These are phyloP conservation scores for Drosophila gunungcola DNA, from an alignment of 1,140 invertebrate species.

Conservation along the genomic window DNA sequence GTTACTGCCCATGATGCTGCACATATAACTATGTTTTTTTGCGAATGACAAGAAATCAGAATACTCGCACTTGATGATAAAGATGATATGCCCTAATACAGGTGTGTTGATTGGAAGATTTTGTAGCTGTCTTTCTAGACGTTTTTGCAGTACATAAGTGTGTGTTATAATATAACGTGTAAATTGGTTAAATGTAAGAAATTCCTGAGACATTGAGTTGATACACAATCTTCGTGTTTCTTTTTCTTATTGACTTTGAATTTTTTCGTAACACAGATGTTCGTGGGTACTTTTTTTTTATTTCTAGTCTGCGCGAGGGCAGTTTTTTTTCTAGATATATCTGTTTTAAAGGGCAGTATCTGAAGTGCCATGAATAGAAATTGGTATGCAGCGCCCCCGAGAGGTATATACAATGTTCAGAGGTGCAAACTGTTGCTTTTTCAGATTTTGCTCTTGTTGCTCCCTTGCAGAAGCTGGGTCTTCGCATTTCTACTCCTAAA, in stretches of 20 bases:
- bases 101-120: constrained; percentile 18
- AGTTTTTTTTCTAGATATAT: constrained; percentile 17
- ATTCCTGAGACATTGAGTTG: constrained; percentile 82
- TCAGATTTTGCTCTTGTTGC: constrained; percentile 27
- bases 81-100: constrained; percentile 32
- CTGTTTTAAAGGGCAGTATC: background rate
- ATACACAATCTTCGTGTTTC: constrained; percentile 48
- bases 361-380: background rate
- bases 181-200: constrained; percentile 59
- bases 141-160: constrained; percentile 13
- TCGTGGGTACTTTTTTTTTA: background rate
- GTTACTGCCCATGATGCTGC: background rate
- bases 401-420: constrained; percentile 8
- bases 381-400: background rate
- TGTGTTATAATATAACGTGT: constrained; percentile 25
- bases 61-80: constrained; percentile 31
- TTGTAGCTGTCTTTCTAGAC: background rate
- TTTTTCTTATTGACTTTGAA: constrained; percentile 7
- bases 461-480: background rate
- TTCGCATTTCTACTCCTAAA: constrained; percentile 15
- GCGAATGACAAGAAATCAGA: constrained; percentile 17
- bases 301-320: constrained; percentile 1
- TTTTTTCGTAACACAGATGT: constrained; percentile 14
- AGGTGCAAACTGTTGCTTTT: constrained; percentile 21
- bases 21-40: constrained; percentile 6